Base-by-base conservation (phyloP, 1,140 invertebrate species). In the Pogonus chalceus region DNA sequence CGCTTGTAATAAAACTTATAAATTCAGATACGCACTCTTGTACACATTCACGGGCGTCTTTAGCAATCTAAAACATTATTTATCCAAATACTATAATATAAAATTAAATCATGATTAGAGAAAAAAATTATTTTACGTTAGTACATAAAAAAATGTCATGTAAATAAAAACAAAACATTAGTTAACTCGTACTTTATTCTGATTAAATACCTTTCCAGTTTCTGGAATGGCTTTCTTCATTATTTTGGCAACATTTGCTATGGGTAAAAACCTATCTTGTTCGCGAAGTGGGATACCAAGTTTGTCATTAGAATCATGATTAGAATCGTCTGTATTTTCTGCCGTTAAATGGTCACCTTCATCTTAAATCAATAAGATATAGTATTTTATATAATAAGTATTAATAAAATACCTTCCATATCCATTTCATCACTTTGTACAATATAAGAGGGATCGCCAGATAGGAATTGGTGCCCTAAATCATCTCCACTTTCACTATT, bases 1-100 rank as follows among this genome's bases (percentile, higher is more conserved):
- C 96, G 65, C 92, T 96, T 0, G 96, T 99, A 47, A 99, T 95
- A 67, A 99, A 99, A 59, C 93, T 96, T 64, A 99, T 97, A 68
- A 99, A 99, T 69, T 99, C 97, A 0, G 94, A 98, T 31, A 99
- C 96, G 77, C 96, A 99, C 73, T 99, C 97, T 73, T 99, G 97
- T 18, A 99, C 92, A 77, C 95, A 98, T 75, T 99, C 96, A 60
- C 98, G 82, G 0, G 96, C 95, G 77, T 99, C 97, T 79, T 99
- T 99, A 0, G 96, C 93, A 64, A 98, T 96, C 86, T 90, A 70
- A 51, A 77, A 52, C 21, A 47, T 46, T 49, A n/a, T 47, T n/a
- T 21, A 14, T 21, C n/a, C n/a, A n/a, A n/a, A 37, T 23, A 35
- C 23, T 35, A 22, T 7, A 4, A n/a, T 24, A 48, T 26, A 18